Percentiles rank a stretch among this genome's conserved stretches.
Evolutionary conservation across 2,888 invertebrate species (phyloP).

Genomic region (Drosophila antonietae): DNA sequence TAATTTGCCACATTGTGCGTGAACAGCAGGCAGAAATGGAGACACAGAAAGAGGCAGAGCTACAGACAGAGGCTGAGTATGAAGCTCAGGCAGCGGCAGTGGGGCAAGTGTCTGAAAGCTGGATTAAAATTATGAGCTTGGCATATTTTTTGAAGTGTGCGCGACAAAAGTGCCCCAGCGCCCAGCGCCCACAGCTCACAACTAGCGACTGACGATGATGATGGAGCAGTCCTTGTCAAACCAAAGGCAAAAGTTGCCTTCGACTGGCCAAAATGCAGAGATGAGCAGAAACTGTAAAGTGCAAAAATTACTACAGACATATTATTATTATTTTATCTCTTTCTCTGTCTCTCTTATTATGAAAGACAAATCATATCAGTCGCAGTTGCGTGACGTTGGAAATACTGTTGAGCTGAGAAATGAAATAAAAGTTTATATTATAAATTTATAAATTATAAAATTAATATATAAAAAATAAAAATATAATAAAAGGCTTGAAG

Average conservation of each 20-base stretch:
- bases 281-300: constrained; percentile 41
- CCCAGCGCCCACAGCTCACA: neutral
- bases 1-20: constrained; percentile 79
- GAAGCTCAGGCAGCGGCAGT: constrained; percentile 5
- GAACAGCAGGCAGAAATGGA: constrained; percentile 42
- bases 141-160: constrained; percentile 74
- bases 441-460: too few relatives aligned
- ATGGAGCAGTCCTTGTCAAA: constrained; percentile 28
- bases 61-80: neutral
- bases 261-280: constrained; percentile 43
- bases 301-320: constrained; percentile 48
- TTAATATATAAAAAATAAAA: too few relatives aligned
- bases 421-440: too few relatives aligned
- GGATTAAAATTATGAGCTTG: constrained; percentile 80
- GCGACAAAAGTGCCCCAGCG: constrained; percentile 28
- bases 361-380: constrained; percentile 19
- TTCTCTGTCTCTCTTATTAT: neutral
- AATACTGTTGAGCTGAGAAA: neutral
- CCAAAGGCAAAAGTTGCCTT: constrained; percentile 40
- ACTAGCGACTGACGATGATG: constrained; percentile 45
- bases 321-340: neutral
- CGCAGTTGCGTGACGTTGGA: neutral
- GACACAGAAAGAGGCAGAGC: neutral
- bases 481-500: too few relatives aligned
- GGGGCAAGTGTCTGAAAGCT: constrained; percentile 39